These are phyloP conservation scores for Nomada fucata DNA, from an alignment of 2,888 invertebrate species.

Conservation along the genomic window DNA sequence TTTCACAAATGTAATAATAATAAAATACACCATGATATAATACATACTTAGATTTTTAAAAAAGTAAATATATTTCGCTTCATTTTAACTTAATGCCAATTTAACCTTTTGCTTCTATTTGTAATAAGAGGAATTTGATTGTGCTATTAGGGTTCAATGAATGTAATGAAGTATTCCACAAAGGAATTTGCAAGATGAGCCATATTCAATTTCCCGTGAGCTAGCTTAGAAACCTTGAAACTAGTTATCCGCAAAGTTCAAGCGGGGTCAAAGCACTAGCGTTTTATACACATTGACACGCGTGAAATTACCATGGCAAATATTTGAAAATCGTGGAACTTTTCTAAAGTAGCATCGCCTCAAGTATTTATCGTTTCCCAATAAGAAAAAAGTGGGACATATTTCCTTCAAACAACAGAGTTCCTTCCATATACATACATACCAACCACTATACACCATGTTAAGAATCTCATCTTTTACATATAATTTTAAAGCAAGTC, in stretches of 20 bases:
- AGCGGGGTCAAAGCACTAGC: slow-evolving; percentile 30
- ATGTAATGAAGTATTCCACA: not conserved
- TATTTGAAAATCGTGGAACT: slow-evolving; percentile 7
- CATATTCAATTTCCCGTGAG: slow-evolving; percentile 8
- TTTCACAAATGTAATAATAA: too few relatives aligned
- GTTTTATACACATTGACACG: slow-evolving; percentile 28
- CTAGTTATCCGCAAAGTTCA: slow-evolving; percentile 33
- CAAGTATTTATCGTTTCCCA: too few relatives aligned
- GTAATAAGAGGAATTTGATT: not conserved
- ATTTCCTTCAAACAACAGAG: not conserved
- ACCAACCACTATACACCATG: too few relatives aligned
- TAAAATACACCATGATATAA: too few relatives aligned
- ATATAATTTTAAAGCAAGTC: too few relatives aligned
- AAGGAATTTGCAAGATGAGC: not conserved
- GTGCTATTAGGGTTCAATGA: not conserved
- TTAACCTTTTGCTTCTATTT: not conserved
- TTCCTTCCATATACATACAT: not conserved
- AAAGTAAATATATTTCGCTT: too few relatives aligned
- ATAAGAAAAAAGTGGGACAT: not conserved
- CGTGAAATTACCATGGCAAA: slow-evolving; percentile 15
- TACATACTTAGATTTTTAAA: too few relatives aligned
- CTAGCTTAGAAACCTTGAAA: slow-evolving; percentile 27
- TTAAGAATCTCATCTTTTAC: too few relatives aligned
- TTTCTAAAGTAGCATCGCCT: not conserved
- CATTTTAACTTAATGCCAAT: not conserved